These are phyloP conservation scores for Amazonetta brasiliensis DNA, from an alignment of 2,797 vertebrate genomes.

Conservation along the genomic window DNA sequence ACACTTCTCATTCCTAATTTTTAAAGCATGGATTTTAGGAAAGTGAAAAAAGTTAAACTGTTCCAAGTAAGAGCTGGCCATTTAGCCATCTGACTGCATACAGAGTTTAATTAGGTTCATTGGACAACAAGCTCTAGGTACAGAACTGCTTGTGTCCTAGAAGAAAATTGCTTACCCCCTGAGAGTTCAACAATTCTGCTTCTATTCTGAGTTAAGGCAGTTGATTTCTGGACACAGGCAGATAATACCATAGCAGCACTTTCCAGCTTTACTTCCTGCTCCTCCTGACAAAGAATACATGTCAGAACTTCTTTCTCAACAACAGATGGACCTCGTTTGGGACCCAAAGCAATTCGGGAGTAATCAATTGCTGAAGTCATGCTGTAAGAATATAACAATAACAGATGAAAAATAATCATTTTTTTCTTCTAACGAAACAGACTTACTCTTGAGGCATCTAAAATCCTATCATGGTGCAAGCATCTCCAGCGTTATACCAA, in stretches of 20 bases:
- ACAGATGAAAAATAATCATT: background rate
- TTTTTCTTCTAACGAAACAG: background rate
- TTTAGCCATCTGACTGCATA: background rate
- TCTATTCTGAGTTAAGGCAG: slow-evolving; percentile 91
- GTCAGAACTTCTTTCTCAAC: slow-evolving; percentile 90
- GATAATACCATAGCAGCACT: slow-evolving; percentile 95
- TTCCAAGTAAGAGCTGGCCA: background rate
- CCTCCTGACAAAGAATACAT: slow-evolving; percentile 98
- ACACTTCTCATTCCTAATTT: background rate
- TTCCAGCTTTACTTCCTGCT: slow-evolving; percentile 91
- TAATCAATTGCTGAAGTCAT: slow-evolving; percentile 80
- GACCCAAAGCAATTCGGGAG: slow-evolving; percentile 88
- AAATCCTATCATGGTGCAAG: background rate
- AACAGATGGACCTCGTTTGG: slow-evolving; percentile 86
- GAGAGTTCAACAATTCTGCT: slow-evolving; percentile 82
- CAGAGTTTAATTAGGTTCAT: background rate
- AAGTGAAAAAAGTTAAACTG: background rate
- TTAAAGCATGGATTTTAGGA: background rate
- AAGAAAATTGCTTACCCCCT: slow-evolving; percentile 72
- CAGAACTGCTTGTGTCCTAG: background rate
- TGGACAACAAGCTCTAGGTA: background rate
- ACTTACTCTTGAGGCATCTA: background rate
- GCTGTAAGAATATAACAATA: slow-evolving; percentile 60
- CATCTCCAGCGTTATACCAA: background rate
- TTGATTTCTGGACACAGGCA: slow-evolving; percentile 96